Base-by-base conservation (phyloP, 2,797 vertebrate genomes). In the Periparus ater region DNA sequence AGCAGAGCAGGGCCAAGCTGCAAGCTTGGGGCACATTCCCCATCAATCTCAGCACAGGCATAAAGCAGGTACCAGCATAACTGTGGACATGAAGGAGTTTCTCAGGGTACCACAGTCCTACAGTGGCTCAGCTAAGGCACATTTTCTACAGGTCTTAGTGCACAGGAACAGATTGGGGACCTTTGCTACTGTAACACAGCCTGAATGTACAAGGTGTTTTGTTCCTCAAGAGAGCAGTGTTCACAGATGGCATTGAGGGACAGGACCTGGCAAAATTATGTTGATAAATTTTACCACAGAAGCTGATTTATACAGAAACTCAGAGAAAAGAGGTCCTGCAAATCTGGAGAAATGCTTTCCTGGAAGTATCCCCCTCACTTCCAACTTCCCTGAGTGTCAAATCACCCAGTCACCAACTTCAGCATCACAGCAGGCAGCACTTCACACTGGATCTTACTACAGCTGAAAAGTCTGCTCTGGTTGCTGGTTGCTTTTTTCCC, bases 201-300 rank as follows among this genome's bases (percentile, higher is more conserved):
- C 48, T 68, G 18, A 38, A 48, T 6, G 15, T 27, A 47, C 13
- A 55, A 30, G 36, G 29, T 8, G 8, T 26, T 75, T 38, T 29
- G 50, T 4, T 63, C 53, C 34, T 74, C 45, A 48, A 34, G 42
- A 61, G 18, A 91, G 29, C 17, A 65, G n/a, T 0, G 0, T 17
- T 73, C 82, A 61, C 32, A 65, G 50, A 22, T 3, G 13, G 53
- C 53, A 67, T 1, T 61, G 26, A 82, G 30, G 8, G 20, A 61
- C 26, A 70, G 26, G 21, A 40, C 18, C 17, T 22, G 19, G 30
- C 11, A 79, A 92, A 75, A 75, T 26, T 3, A 44, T 2, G 7
- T 8, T 23, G 47, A 27, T 16, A 53, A 44, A 12, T 66, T 91
- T 84, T 57, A 88, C 54, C 50, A 84, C 54, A 81, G 17, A 81